These are phyloP conservation scores for Pseudomyrmex dendroicus DNA, from an alignment of 1,140 invertebrate species.

Conservation along the genomic window DNA sequence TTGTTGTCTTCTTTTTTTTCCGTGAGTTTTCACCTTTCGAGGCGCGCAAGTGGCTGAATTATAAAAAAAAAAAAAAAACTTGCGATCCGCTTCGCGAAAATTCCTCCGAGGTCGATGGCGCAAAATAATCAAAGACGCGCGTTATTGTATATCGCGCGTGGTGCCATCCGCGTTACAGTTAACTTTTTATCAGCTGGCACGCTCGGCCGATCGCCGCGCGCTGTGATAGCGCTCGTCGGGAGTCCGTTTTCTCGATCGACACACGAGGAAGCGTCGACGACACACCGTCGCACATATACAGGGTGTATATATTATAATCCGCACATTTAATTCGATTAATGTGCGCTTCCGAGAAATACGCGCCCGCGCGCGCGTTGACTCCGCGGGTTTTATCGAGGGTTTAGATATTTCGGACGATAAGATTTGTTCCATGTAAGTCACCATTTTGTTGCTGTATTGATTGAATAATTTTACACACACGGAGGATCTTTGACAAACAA, in stretches of 20 bases:
- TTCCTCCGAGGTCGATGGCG: slow-evolving; percentile 9
- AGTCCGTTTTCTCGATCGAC: slow-evolving; percentile 60
- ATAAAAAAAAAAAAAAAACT: no score
- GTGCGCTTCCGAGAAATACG: neutral
- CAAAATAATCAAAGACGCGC: slow-evolving; percentile 29
- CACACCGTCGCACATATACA: slow-evolving; percentile 54
- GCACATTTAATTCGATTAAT: neutral
- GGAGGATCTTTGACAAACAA: no score
- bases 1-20: no score
- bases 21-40: no score
- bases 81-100: neutral
- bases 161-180: slow-evolving; percentile 20
- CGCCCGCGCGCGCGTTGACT: no score
- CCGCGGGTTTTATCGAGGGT: no score
- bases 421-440: no score
- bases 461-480: no score
- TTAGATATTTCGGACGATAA: no score
- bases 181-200: slow-evolving; percentile 31
- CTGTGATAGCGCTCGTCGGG: slow-evolving; percentile 28
- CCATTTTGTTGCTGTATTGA: no score
- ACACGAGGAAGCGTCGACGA: slow-evolving; percentile 54
- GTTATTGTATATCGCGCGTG: neutral
- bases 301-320: slow-evolving; percentile 2
- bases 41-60: no score
- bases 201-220: slow-evolving; percentile 15